Base-by-base conservation (phyloP, 2,888 invertebrate species). In the Branchipolynoe longqiensis region DNA sequence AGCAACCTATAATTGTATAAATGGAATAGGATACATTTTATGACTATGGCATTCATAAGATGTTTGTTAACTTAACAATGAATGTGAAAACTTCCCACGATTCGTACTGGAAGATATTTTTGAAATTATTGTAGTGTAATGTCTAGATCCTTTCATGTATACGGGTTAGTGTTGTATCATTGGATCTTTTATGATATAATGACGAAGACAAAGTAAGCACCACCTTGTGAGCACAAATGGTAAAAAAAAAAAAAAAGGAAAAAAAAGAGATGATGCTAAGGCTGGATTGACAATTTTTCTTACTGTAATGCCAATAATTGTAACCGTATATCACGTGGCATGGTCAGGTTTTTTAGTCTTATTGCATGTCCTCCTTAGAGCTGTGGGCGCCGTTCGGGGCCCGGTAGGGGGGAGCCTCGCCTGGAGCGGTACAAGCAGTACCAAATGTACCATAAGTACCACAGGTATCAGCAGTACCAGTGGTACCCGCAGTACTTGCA, bases 21-120 rank as follows among this genome's bases (percentile, higher is more conserved):
- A 78, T 78, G 41, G 48, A 28, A 78, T 48, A 12, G 78, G 28
- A 78, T 78, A 78, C 78, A 78, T 78, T 78, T 78, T 78, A 78
- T 78, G 78, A 78, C 28, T 25, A 78, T 78, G 78, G 25, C 78
- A 78, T 78, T 78, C 78, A 78, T 78, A 78, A 78, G 78, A 78
- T 48, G 78, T 78, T 78, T 78, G 78, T 78, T 78, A 78, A 78
- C 48, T 78, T 54, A 69, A 62, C 41, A 48, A 78, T 78, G 48
- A 78, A 78, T 78, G 78, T 78, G 48, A 78, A 41, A 78, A 78
- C 78, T 78, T 78, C 78, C 78, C 78, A 78, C 31, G 33, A 78
- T 78, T 78, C 78, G 78, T 78, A 78, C 54, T 78, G 78, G 78
- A 78, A 78, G 78, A 78, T 78, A 78, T 78, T 78, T 78, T 78